Conservation (phyloP, 2,888 invertebrate genomes). For the Ischnura elegans region DNA sequence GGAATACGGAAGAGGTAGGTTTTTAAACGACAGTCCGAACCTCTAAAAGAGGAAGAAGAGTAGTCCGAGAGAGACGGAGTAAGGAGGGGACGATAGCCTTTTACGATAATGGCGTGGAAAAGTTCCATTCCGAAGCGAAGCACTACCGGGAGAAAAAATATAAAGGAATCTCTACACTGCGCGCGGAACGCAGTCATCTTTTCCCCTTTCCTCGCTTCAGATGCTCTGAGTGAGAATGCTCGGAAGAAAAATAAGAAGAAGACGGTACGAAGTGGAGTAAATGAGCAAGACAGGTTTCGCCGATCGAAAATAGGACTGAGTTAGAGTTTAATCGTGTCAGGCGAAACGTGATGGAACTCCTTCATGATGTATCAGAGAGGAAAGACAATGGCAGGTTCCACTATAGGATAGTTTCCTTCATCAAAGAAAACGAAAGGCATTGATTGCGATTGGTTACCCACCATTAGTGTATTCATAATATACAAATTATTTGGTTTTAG, state of each 20-base stretch:
- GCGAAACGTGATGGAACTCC: too few relatives aligned
- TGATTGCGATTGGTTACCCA: too few relatives aligned
- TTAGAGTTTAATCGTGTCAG: too few relatives aligned
- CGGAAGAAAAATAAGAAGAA: not conserved
- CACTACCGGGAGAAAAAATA: not conserved
- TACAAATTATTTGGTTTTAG: too few relatives aligned
- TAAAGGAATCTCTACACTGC: constrained; percentile 2
- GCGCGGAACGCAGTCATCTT: not conserved
- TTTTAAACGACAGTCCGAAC: not conserved
- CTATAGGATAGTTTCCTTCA: too few relatives aligned
- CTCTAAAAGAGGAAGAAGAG: constrained; percentile 11
- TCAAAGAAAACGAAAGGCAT: too few relatives aligned
- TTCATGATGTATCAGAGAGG: too few relatives aligned
- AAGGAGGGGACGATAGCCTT: not conserved
- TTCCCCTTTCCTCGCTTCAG: not conserved
- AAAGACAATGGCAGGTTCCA: too few relatives aligned
- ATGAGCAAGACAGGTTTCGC: not conserved
- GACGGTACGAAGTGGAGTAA: not conserved
- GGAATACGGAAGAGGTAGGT: not conserved
- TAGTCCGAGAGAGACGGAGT: not conserved
- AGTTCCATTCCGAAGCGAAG: constrained; percentile 30
- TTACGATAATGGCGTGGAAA: constrained; percentile 52
- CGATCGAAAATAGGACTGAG: not conserved
- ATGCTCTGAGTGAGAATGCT: not conserved
- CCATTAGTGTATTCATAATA: too few relatives aligned